Evolutionary conservation across 2,113 vertebrate genomes (phyloP).

Genomic region (Chaenogobius annularis): DNA sequence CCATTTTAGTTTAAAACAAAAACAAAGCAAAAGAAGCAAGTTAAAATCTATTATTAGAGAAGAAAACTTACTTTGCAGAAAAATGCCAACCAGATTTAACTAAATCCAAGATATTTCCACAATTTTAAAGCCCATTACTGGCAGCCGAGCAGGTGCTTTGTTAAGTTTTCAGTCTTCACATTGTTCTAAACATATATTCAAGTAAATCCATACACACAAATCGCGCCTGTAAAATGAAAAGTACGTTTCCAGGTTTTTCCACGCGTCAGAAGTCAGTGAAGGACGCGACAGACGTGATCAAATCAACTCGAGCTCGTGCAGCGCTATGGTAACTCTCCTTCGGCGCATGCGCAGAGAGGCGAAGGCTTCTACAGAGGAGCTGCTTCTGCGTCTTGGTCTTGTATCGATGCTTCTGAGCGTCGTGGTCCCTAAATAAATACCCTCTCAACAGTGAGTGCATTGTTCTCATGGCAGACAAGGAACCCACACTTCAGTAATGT

Average conservation of each 20-base stretch:
- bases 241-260: background rate
- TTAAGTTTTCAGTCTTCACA: background rate
- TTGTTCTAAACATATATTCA: background rate
- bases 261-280: background rate
- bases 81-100: background rate
- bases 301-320: slow-evolving; percentile 48
- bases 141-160: slow-evolving; percentile 21
- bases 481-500: slow-evolving; percentile 7
- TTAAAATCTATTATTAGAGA: background rate
- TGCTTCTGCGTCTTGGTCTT: no score
- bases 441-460: background rate
- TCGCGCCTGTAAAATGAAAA: background rate
- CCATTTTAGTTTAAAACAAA: slow-evolving; percentile 1
- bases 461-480: background rate
- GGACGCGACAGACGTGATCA: slow-evolving; percentile 44
- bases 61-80: slow-evolving; percentile 47
- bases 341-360: slow-evolving; percentile 45
- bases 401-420: background rate
- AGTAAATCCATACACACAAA: background rate
- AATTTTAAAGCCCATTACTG: slow-evolving; percentile 12
- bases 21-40: background rate
- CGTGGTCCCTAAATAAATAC: background rate
- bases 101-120: slow-evolving; percentile 15
- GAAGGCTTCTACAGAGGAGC: background rate
- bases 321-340: slow-evolving; percentile 62